Percentiles rank a stretch among this genome's conserved stretches.
Evolutionary conservation across 2,888 invertebrate genomes (phyloP).

Genomic region (Oscheius onirici): DNA sequence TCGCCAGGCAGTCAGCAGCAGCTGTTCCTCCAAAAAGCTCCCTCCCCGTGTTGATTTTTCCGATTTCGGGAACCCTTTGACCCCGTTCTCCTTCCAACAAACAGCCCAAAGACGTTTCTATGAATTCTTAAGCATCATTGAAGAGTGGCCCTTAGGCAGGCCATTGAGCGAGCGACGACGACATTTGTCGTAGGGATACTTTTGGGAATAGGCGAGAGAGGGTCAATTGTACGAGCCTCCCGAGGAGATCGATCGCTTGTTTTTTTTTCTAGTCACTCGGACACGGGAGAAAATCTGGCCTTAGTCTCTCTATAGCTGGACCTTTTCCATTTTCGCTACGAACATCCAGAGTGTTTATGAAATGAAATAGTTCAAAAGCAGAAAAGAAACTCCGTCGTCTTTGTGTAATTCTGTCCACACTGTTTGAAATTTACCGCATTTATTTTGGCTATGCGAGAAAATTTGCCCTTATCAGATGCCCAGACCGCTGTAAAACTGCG

Average conservation of each 20-base stretch:
- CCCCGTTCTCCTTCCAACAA: background rate
- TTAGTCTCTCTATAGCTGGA: too few relatives aligned
- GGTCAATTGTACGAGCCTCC: slow-evolving; percentile 12
- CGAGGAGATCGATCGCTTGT: background rate
- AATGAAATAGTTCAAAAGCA: too few relatives aligned
- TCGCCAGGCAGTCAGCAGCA: background rate
- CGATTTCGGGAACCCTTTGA: background rate
- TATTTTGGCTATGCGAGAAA: too few relatives aligned
- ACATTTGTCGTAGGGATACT: slow-evolving; percentile 27
- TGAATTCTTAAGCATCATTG: slow-evolving; percentile 21
- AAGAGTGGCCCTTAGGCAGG: slow-evolving; percentile 13
- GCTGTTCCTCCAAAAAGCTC: slow-evolving; percentile 13
- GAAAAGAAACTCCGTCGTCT: too few relatives aligned
- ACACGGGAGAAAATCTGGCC: too few relatives aligned
- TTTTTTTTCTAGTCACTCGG: background rate
- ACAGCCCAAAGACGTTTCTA: background rate
- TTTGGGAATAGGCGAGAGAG: slow-evolving; percentile 16
- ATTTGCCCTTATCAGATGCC: background rate
- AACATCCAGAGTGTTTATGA: too few relatives aligned
- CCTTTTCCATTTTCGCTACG: background rate
- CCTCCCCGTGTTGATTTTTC: background rate
- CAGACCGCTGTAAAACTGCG: background rate
- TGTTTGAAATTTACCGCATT: too few relatives aligned
- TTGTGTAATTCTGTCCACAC: too few relatives aligned
- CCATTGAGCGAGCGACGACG: slow-evolving; percentile 10